Conservation (phyloP, 2,797 vertebrate species). For the Pangasius macronema region DNA sequence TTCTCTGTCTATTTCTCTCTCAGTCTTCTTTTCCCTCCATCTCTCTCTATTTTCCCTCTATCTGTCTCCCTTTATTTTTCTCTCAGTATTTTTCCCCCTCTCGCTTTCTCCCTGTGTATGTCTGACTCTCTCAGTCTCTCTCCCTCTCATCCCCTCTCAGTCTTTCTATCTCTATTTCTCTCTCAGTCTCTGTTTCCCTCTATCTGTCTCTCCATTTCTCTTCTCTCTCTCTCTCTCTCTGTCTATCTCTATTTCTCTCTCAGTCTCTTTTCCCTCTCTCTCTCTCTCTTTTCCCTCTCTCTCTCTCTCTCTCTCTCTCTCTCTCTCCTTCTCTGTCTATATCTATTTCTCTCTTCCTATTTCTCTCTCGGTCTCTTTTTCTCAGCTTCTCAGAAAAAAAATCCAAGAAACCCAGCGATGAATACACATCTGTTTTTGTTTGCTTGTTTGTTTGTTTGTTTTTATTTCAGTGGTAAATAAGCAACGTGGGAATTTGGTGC, state of each 20-base stretch:
- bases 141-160: not conserved
- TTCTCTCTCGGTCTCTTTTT: constrained; percentile 12
- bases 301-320: constrained; percentile 3
- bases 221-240: not conserved
- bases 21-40: not conserved
- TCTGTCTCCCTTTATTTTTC: not conserved
- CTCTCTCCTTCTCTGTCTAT: not conserved
- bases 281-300: not conserved
- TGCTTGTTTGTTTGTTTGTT: constrained; percentile 16
- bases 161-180: not conserved
- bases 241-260: constrained; percentile 27
- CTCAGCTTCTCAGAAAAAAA: not conserved
- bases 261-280: not conserved
- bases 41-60: not conserved
- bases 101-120: not conserved
- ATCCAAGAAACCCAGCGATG: not conserved
- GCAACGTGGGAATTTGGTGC: constrained; percentile 35
- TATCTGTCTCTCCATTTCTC: not conserved
- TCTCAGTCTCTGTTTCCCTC: not conserved
- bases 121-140: not conserved
- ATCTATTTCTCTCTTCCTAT: not conserved
- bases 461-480: constrained; percentile 16
- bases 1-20: too few relatives aligned
- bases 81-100: not conserved
- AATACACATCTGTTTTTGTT: constrained; percentile 7